These are phyloP conservation scores for Cerastis leucographa DNA, from an alignment of 2,888 invertebrate species.

Conservation along the genomic window DNA sequence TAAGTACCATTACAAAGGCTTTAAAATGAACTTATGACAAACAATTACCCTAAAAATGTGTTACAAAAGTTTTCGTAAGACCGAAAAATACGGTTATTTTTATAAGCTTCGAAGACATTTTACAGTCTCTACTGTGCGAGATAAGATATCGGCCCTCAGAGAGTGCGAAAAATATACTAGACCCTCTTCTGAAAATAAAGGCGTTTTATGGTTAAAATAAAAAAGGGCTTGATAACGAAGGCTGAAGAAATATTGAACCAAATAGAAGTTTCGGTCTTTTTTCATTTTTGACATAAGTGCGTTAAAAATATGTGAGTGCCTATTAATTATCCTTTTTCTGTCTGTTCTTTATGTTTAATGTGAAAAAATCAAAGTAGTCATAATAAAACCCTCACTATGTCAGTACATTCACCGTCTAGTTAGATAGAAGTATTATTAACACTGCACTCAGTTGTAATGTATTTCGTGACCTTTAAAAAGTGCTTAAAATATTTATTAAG, in stretches of 20 bases:
- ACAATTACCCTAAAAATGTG: conserved; percentile 24
- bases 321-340: not conserved
- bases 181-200: conserved; percentile 53
- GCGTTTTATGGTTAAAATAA: conserved; percentile 53
- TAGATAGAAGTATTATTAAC: not conserved
- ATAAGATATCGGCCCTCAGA: conserved; percentile 59
- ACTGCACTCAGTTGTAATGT: too few relatives aligned
- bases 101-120: conserved; percentile 42
- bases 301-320: conserved; percentile 1
- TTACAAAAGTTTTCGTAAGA: conserved; percentile 29
- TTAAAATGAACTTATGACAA: conserved; percentile 8
- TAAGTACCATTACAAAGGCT: not conserved
- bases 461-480: not conserved
- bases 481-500: not conserved
- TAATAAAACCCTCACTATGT: not conserved
- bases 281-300: not conserved
- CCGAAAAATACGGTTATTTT: conserved; percentile 45
- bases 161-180: conserved; percentile 50
- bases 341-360: not conserved
- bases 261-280: conserved; percentile 10
- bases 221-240: conserved; percentile 51
- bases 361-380: not conserved
- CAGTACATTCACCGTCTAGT: not conserved
- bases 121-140: conserved; percentile 29
- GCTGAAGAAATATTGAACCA: conserved; percentile 32